These are phyloP conservation scores for Eurypyga helias DNA, from an alignment of 2,113 vertebrate genomes.

Conservation along the genomic window DNA sequence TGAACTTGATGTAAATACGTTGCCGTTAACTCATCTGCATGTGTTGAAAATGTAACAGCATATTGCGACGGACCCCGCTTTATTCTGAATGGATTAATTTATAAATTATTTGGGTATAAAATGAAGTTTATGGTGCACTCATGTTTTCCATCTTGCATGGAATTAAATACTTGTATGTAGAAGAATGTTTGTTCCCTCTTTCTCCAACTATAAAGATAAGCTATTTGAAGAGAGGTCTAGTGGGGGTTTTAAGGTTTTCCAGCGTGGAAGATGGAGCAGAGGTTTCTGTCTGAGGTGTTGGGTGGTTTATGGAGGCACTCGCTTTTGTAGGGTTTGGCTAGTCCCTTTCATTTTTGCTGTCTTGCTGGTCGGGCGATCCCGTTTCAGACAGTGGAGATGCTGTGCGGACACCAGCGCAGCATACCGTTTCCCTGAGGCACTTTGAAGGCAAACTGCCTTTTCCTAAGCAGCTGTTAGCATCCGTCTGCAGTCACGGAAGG, in stretches of 20 bases:
- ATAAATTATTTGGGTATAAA: slow-evolving; percentile 59
- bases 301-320: slow-evolving; percentile 22
- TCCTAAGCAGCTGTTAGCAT: neutral
- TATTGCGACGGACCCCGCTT: slow-evolving; percentile 48
- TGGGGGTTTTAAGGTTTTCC: slow-evolving; percentile 35
- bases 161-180: slow-evolving; percentile 69
- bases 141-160: slow-evolving; percentile 67
- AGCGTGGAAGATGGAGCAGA: neutral
- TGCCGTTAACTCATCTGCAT: slow-evolving; percentile 69
- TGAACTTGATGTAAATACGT: slow-evolving; percentile 66
- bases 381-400: slow-evolving; percentile 6
- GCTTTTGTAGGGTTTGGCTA: slow-evolving; percentile 58
- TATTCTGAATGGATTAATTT: slow-evolving; percentile 52
- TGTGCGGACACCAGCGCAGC: neutral
- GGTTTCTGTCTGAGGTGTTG: slow-evolving; percentile 19
- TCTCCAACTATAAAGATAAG: slow-evolving; percentile 32
- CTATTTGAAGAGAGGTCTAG: slow-evolving; percentile 30
- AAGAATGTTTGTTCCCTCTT: slow-evolving; percentile 54
- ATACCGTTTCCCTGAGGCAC: slow-evolving; percentile 34
- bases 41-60: slow-evolving; percentile 65
- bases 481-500: neutral
- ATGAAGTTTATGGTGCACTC: slow-evolving; percentile 52
- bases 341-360: slow-evolving; percentile 57
- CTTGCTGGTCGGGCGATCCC: neutral
- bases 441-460: neutral